Evolutionary conservation across 2,113 vertebrate species (phyloP).

Genomic region (Hucho hucho): DNA sequence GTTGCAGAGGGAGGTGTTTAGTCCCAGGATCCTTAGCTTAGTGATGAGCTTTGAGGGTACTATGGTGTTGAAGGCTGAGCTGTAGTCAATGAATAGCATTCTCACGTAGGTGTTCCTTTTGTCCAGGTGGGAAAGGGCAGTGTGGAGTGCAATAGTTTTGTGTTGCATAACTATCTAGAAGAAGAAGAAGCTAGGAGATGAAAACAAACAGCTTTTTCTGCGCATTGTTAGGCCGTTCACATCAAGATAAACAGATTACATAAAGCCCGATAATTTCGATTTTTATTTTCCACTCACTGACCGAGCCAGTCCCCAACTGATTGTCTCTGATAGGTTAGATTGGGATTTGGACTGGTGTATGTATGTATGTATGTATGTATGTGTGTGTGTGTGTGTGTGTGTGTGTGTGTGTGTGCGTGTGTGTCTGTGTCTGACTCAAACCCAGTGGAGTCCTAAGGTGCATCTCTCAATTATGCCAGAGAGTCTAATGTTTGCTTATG

Average conservation of each 20-base stretch:
- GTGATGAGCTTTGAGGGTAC: too few relatives aligned
- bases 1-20: too few relatives aligned
- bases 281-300: slow-evolving; percentile 6
- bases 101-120: too few relatives aligned
- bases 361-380: neutral
- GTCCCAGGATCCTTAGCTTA: too few relatives aligned
- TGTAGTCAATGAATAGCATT: too few relatives aligned
- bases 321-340: neutral
- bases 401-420: too few relatives aligned
- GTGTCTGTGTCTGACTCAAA: too few relatives aligned
- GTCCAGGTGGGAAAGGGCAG: too few relatives aligned
- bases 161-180: slow-evolving; percentile 36
- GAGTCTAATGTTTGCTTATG: too few relatives aligned
- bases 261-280: slow-evolving; percentile 38
- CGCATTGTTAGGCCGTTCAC: neutral
- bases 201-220: slow-evolving; percentile 28
- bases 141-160: neutral
- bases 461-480: neutral
- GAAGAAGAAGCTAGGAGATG: neutral
- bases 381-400: too few relatives aligned
- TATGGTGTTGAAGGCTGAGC: too few relatives aligned
- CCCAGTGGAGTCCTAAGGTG: neutral
- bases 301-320: neutral
- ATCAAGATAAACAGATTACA: slow-evolving; percentile 27
- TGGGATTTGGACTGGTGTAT: neutral